A percentile compares a stretch with the other conserved stretches of the same genome.
phyloP scores from a whole-genome alignment of 2,888 invertebrate genomes.

The Drosophila recens region DNA sequence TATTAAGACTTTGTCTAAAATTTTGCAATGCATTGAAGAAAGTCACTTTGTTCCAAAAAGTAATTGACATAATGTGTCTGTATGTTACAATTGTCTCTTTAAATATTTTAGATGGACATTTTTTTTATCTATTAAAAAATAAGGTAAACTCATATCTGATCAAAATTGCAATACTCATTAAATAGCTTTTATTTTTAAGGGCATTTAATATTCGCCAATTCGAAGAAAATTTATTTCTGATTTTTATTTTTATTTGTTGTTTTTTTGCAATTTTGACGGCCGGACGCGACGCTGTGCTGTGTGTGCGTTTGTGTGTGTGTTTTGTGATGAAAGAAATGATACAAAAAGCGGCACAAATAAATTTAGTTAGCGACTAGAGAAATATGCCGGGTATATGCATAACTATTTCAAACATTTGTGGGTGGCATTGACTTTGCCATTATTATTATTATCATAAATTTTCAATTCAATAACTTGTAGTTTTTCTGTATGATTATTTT shows the following conservation, averaged over 20 bases:
- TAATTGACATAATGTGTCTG: too few species aligned
- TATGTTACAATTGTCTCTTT: too few species aligned
- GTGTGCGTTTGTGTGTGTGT: conserved; percentile 18
- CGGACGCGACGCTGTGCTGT: conserved; percentile 53
- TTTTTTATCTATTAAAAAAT: too few species aligned
- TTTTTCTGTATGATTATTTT: conserved; percentile 23
- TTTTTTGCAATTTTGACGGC: conserved; percentile 45
- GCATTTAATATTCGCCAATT: not conserved
- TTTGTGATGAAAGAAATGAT: conserved; percentile 72
- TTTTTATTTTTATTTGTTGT: conserved; percentile 24
- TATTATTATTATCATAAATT: conserved; percentile 56
- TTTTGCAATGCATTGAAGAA: not conserved
- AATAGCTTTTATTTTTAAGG: not conserved
- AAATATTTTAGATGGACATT: too few species aligned
- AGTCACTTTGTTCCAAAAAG: not conserved
- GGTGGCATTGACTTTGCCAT: conserved; percentile 67
- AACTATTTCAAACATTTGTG: conserved; percentile 41
- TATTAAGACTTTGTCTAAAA: not conserved
- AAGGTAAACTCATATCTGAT: too few species aligned
- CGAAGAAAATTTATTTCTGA: not conserved
- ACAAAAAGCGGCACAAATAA: conserved; percentile 64
- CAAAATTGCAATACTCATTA: not conserved
- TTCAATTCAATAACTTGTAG: conserved; percentile 33
- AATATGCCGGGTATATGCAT: conserved; percentile 38
- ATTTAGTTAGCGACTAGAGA: conserved; percentile 58